Conservation (phyloP, 2,888 invertebrate genomes). For the Macaria liturata region DNA sequence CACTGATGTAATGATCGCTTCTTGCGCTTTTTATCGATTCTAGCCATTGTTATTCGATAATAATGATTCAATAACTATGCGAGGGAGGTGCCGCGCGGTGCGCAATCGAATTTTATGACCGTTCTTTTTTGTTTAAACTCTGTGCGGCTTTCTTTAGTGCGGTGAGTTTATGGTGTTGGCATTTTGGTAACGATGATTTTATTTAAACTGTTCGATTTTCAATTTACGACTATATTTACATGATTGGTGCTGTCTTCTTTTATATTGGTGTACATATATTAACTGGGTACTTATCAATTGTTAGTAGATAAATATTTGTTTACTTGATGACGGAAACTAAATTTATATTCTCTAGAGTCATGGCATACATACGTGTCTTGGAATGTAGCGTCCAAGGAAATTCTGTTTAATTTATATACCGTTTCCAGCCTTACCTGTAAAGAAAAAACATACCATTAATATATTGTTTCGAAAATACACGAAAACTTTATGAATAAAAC, state of each 20-base stretch:
- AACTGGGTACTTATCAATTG: too few relatives aligned
- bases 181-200: slow-evolving; percentile 3
- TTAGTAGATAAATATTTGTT: too few relatives aligned
- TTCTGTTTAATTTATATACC: too few relatives aligned
- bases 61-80: slow-evolving; percentile 44
- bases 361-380: too few relatives aligned
- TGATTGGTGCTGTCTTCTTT: too few relatives aligned
- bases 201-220: background rate
- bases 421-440: slow-evolving; percentile 25
- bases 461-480: background rate
- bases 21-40: slow-evolving; percentile 62
- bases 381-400: too few relatives aligned
- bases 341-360: too few relatives aligned
- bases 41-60: slow-evolving; percentile 51
- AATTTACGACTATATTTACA: too few relatives aligned
- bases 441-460: slow-evolving; percentile 14
- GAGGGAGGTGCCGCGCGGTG: slow-evolving; percentile 21
- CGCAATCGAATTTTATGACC: slow-evolving; percentile 20
- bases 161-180: slow-evolving; percentile 1
- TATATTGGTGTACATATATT: too few relatives aligned
- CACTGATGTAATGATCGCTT: slow-evolving; percentile 69
- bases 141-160: slow-evolving; percentile 19
- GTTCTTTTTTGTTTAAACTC: slow-evolving; percentile 8
- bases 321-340: too few relatives aligned
- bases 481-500: background rate